Conservation (phyloP, 2,888 invertebrate species). For the Drosophila mayaguana region DNA sequence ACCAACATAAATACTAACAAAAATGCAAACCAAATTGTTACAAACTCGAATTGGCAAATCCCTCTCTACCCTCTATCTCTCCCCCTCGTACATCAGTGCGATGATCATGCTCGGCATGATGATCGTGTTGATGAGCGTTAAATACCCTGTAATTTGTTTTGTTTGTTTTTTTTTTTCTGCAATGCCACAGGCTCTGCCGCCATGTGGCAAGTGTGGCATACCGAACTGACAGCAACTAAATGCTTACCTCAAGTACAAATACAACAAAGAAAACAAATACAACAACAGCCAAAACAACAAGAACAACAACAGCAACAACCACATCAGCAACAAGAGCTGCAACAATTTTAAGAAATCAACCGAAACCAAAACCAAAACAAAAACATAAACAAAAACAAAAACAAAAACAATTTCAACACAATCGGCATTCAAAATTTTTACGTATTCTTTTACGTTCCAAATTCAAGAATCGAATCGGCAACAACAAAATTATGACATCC, state of each 20-base stretch:
- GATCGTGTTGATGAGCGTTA: conserved; percentile 3
- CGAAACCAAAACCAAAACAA: not conserved
- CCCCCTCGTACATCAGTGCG: not conserved
- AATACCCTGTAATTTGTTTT: conserved; percentile 5
- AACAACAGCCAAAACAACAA: conserved; percentile 13
- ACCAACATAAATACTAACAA: not conserved
- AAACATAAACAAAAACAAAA: conserved; percentile 2
- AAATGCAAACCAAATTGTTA: conserved; percentile 19
- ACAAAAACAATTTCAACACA: conserved; percentile 41
- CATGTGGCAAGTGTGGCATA: conserved; percentile 55
- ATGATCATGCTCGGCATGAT: not conserved
- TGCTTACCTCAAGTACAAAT: conserved; percentile 49
- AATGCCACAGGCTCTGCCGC: conserved; percentile 42
- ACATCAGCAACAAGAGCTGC: conserved; percentile 17
- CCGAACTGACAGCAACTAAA: conserved; percentile 42
- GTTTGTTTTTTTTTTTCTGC: not conserved
- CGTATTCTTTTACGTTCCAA: conserved; percentile 49
- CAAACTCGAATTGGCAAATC: conserved; percentile 8
- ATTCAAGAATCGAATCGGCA: conserved; percentile 69
- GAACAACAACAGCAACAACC: conserved; percentile 13
- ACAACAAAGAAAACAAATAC: conserved; percentile 18
- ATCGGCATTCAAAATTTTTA: conserved; percentile 58
- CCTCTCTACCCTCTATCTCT: not conserved
- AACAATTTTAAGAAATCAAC: conserved; percentile 27
- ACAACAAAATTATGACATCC: conserved; percentile 84